A percentile compares a stretch with the other conserved stretches of the same genome.
These are phyloP conservation scores for Trachythela sp. DNA, from an alignment of 64 coral and sea anemone genomes.

Conservation along the genomic window DNA sequence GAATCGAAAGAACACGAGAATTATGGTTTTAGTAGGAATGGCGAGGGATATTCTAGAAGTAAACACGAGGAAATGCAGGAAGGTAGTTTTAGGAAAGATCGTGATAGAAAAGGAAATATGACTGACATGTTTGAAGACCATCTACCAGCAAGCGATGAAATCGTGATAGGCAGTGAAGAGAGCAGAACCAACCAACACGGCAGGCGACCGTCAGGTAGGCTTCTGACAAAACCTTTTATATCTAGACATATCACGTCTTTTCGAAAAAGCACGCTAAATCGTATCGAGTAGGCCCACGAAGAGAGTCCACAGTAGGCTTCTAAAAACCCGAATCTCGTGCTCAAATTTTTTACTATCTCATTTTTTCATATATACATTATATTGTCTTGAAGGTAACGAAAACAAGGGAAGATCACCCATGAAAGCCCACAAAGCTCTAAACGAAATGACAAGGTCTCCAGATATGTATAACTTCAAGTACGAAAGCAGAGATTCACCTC, in stretches of 20 bases:
- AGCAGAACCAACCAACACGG: not conserved
- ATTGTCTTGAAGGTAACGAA: not conserved
- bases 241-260: no score
- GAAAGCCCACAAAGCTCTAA: not conserved
- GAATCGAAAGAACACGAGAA: not conserved
- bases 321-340: not conserved
- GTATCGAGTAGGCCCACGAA: not conserved
- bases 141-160: not conserved
- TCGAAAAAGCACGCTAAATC: not conserved
- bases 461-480: not conserved
- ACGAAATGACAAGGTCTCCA: not conserved
- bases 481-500: not conserved
- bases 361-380: not conserved
- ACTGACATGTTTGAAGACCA: not conserved
- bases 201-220: not conserved
- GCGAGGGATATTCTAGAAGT: not conserved
- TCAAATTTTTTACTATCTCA: not conserved
- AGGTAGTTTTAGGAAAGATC: not conserved
- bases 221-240: no score
- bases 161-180: not conserved
- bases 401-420: not conserved
- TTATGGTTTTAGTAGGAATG: not conserved
- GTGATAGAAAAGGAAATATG: not conserved
- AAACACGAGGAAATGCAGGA: not conserved
- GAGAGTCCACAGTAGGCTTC: not conserved